Base-by-base conservation (phyloP, 2,797 vertebrate genomes). In the Gymnothorax javanicus region DNA sequence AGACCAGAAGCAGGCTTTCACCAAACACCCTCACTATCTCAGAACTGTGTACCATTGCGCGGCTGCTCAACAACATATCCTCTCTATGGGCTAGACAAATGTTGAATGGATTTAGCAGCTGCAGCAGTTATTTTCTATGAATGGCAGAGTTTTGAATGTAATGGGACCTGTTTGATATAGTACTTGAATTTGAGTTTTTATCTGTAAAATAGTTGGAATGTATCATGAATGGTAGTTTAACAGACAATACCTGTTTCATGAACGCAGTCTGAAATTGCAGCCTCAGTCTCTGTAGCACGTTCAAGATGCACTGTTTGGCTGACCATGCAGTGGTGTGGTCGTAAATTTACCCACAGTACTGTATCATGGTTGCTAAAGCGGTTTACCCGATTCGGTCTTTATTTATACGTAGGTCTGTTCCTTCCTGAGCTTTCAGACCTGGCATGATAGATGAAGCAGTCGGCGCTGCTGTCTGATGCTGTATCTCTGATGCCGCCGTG, bases 391-490 rank as follows among this genome's bases (percentile, higher is more conserved):
- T 89, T 77, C 8, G 85, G 56, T 90, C 87, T 64, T 84, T 85
- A 88, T 73, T 88, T 87, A 56, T 89, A 88, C 82, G 83, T 17
- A 2, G 5, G 23, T 88, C 73, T 85, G 84, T 13, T 91, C 89
- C 89, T 43, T 79, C 56, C 73, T 84, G 89, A 90, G 88, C 4
- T 17, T 79, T 17, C 7, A 50, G 5, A 6, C 15, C 75, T 20
- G 1, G n/a, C 75, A 52, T 27, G 43, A 52, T 4, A 54, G 50
- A 9, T 50, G 17, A 6, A 1, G 33, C 12, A 23, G 84, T 69
- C 27, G 84, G n/a, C 57, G 84, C 89, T 90, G 88, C 89, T 90
- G 88, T 88, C 90, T 89, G 90, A 90, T 92, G 91, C 56, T 89
- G 87, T 87, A 87, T 87, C 92, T 15, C 90, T 86, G 91, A 93